Conservation (phyloP, 2,113 vertebrate genomes). For the Xiphophorus maculatus region DNA sequence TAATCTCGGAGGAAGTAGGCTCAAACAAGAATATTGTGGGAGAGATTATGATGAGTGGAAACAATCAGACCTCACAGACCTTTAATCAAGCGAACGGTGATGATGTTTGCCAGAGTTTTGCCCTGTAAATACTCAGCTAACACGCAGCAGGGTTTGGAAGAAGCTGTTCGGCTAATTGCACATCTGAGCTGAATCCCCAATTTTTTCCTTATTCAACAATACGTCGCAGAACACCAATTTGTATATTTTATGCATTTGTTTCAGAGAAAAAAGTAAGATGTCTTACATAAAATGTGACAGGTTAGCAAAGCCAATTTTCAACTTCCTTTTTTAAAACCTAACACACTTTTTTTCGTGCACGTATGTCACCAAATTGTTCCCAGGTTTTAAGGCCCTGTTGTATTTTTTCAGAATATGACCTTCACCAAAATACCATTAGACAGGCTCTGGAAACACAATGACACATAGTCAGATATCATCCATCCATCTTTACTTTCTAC, state of each 20-base stretch:
- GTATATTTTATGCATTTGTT: neutral
- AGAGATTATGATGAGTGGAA: neutral
- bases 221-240: neutral
- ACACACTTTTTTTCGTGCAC: neutral
- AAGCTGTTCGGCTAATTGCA: neutral
- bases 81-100: neutral
- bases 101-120: neutral
- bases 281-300: neutral
- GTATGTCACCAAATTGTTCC: neutral
- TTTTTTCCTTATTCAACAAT: neutral
- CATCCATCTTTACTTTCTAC: neutral
- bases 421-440: neutral
- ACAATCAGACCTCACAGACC: neutral
- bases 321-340: neutral
- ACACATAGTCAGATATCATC: neutral
- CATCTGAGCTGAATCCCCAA: slow-evolving; percentile 9
- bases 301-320: neutral
- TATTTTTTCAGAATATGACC: neutral
- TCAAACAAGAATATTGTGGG: neutral
- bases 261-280: neutral
- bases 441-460: too few relatives aligned
- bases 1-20: neutral
- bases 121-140: neutral
- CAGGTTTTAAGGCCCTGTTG: neutral
- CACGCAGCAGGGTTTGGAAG: slow-evolving; percentile 4